phyloP scores from a whole-genome alignment of 2,888 invertebrate species.

The Pteria penguin region DNA sequence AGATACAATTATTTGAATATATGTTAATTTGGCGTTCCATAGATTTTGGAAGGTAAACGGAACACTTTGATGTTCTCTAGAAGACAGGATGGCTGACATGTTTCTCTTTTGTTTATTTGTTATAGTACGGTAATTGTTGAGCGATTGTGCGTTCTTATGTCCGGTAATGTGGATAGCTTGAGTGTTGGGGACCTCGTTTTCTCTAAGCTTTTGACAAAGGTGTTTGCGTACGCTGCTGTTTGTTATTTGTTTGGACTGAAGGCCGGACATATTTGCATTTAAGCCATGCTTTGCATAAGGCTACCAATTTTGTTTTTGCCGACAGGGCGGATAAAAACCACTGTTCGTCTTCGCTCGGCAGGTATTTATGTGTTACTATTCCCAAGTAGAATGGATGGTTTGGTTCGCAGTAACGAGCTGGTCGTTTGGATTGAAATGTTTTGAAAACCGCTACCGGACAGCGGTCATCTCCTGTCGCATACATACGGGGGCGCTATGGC shows the following conservation, averaged over 20 bases:
- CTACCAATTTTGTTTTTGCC: neutral
- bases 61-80: too few species aligned
- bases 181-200: slow-evolving; percentile 4
- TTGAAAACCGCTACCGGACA: neutral
- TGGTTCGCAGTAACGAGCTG: neutral
- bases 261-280: neutral
- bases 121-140: slow-evolving; percentile 7
- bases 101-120: slow-evolving; percentile 5
- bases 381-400: slow-evolving; percentile 6
- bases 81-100: neutral
- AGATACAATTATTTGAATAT: too few species aligned
- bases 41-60: too few species aligned
- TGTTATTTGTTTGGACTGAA: neutral
- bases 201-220: neutral
- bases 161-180: neutral
- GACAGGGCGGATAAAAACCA: neutral
- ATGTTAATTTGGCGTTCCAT: too few species aligned
- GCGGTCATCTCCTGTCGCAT: neutral
- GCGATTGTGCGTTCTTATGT: slow-evolving; percentile 6
- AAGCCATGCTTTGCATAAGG: neutral
- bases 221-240: neutral
- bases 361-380: neutral
- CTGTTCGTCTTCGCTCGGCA: neutral
- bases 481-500: slow-evolving; percentile 5
- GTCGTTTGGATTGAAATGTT: neutral